Evolutionary conservation across 92 coral and sea anemone genomes (phyloP).

Genomic region (Phenganax subtilis): DNA sequence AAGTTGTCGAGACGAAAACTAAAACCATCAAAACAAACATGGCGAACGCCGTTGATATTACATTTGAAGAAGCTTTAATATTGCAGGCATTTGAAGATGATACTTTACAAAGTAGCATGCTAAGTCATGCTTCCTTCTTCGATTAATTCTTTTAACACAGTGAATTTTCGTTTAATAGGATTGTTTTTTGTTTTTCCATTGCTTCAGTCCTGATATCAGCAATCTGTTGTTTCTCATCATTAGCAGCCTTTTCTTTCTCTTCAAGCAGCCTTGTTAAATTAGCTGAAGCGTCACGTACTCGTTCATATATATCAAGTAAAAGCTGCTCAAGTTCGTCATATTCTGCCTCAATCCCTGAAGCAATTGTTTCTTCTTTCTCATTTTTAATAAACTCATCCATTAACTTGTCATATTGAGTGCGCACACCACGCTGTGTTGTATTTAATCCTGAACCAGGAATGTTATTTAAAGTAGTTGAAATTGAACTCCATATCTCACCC

Average conservation of each 20-base stretch:
- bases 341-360: slow-evolving; percentile 49
- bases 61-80: slow-evolving; percentile 44
- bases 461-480: slow-evolving; percentile 43
- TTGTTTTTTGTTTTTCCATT: slow-evolving; percentile 47
- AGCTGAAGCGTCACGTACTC: slow-evolving; percentile 52
- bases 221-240: slow-evolving; percentile 50
- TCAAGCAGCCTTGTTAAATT: slow-evolving; percentile 42
- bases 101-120: not conserved
- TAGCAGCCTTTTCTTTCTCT: slow-evolving; percentile 47
- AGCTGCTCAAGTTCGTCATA: slow-evolving; percentile 56
- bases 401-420: slow-evolving; percentile 52
- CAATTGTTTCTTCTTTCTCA: slow-evolving; percentile 43
- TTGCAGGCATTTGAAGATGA: slow-evolving; percentile 39
- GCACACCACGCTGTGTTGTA: slow-evolving; percentile 56
- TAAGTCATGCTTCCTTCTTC: slow-evolving; percentile 46
- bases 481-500: slow-evolving; percentile 37
- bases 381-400: slow-evolving; percentile 48
- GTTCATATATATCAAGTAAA: slow-evolving; percentile 51
- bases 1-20: not conserved
- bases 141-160: slow-evolving; percentile 50
- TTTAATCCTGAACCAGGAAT: slow-evolving; percentile 52
- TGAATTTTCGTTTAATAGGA: slow-evolving; percentile 47
- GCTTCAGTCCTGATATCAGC: slow-evolving; percentile 47
- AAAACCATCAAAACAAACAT: not conserved
- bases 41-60: slow-evolving; percentile 16